phyloP scores from a whole-genome alignment of 2,888 invertebrate genomes.

The Andrena bucephala region DNA sequence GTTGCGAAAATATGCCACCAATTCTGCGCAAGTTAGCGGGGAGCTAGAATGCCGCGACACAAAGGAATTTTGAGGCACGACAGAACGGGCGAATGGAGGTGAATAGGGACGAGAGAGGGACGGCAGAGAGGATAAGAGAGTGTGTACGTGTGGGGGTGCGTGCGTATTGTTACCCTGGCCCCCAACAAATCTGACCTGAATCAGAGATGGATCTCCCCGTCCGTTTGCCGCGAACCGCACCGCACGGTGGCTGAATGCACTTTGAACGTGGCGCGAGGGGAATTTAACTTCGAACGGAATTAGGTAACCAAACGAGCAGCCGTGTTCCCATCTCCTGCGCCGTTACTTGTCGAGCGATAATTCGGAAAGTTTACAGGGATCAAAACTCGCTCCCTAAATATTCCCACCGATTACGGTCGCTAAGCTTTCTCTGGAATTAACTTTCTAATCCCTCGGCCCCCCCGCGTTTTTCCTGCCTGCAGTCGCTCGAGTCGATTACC shows the following conservation, averaged over 20 bases:
- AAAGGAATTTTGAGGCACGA: slow-evolving; percentile 57
- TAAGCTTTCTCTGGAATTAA: slow-evolving; percentile 23
- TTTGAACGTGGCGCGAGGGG: slow-evolving; percentile 67
- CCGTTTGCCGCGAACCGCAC: slow-evolving; percentile 63
- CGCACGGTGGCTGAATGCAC: slow-evolving; percentile 61
- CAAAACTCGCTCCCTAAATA: slow-evolving; percentile 45
- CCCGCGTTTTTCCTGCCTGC: background rate
- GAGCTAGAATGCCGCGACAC: slow-evolving; percentile 18
- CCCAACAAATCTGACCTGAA: slow-evolving; percentile 70
- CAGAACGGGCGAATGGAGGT: slow-evolving; percentile 25
- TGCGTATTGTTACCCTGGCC: slow-evolving; percentile 61
- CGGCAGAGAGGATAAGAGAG: background rate
- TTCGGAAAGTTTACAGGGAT: slow-evolving; percentile 52
- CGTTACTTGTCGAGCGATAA: slow-evolving; percentile 34
- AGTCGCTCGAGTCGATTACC: background rate
- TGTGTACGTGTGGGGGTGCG: slow-evolving; percentile 3
- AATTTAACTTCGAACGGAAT: slow-evolving; percentile 71
- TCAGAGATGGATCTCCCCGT: slow-evolving; percentile 69
- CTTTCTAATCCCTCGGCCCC: slow-evolving; percentile 4
- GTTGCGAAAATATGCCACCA: slow-evolving; percentile 22
- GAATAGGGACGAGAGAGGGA: no score
- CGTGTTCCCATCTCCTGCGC: slow-evolving; percentile 14
- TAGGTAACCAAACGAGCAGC: slow-evolving; percentile 74
- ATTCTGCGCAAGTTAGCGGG: slow-evolving; percentile 16
- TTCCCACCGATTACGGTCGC: slow-evolving; percentile 34